Base-by-base conservation (phyloP, 2,113 vertebrate species). In the Corythoichthys haematopterus region DNA sequence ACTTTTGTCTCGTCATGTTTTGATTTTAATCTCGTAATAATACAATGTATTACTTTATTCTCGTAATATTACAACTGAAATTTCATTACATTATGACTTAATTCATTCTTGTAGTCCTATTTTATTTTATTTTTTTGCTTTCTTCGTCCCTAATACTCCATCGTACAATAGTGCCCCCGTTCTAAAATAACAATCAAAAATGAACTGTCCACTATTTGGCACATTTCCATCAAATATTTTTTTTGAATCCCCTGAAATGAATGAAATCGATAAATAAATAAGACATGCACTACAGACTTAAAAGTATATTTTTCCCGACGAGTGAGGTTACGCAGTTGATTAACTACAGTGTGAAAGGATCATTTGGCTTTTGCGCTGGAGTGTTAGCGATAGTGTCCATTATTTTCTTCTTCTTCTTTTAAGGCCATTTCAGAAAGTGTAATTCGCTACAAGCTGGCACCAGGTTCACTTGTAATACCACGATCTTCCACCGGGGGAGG, bases 271-370 rank as follows among this genome's bases (percentile, higher is more conserved):
- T 58, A 58, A 13, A 75, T 85, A 79, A 80, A 52, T 73, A 75
- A 82, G 81, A 87, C 93, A 90, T 91, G 93, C 92, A 88, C 90
- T 87, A 91, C 88, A 84, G 53, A 90, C 75, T 82, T 64, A 73
- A 36, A 56, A 28, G n/a, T 15, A 4, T 3, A n/a, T 59, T 20
- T 28, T 61, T 61, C 13, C 20, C 40, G 1, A 45, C 15, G 9
- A 87, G 93, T 91, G 93, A 95, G 94, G 94, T 94, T 87, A 89
- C 81, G 92, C 91, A 92, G 93, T 92, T 94, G 92, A 91, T 90
- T 88, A 77, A 92, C 90, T 92, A 89, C 87, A 91, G 90, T 90
- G 89, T 88, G 81, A 88, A 81, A 80, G 71, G 72, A 45, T 82
- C 59, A 62, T 89, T 92, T 91, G 84, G 88, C 88, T 87, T 76